Evolutionary conservation across 2,797 vertebrate species (phyloP), one percentile per base, ranked within the genome.

Genomic region (Myotis findleyi): DNA sequence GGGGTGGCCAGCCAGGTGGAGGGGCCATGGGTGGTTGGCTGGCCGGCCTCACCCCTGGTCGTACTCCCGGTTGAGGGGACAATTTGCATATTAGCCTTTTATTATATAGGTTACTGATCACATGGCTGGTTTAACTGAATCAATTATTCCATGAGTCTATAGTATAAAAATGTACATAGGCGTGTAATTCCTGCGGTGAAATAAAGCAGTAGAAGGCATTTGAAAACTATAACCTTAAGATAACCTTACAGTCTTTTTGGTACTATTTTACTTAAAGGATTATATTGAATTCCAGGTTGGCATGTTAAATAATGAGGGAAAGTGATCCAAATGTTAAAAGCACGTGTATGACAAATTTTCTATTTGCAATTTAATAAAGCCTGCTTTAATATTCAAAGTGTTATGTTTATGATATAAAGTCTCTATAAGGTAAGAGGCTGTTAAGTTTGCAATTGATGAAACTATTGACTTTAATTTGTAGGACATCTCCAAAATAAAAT

Each of bases 401-500:
- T 16, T 72, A 49, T 79, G 80, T 86, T 85, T 72, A 82, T 6
- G 84, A 76, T 80, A 80, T 69, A 49, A 77, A 64, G 14, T 80
- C 33, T 86, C 44, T 49, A 7, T 44, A 53, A 11, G 6, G 2
- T 53, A 88, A 33, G 33, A 93, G 30, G 73, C 16, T 23, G 3
- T 82, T 75, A 91, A 23, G 9, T 47, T 41, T 92, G 16, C 7
- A 82, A 66, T 55, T 10, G n/a, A 73, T 51, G 23, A 49, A 84
- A 86, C 6, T n/a, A 76, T 13, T 85, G 23, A 88, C 4, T 62
- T 87, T 51, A 85, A 85, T 11, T 81, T 49, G 75, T 20, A 38
- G 59, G 82, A n/a, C 1, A 47, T 47, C 84, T 93, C 21, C 7
- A 95, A 89, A 95, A 77, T 62, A 89, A 89, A 88, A 51, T 76